A percentile compares a stretch with the other conserved stretches of the same genome.
Evolutionary conservation across 2,888 invertebrate genomes (phyloP).

Genomic region (Pardosa pseudoannulata): DNA sequence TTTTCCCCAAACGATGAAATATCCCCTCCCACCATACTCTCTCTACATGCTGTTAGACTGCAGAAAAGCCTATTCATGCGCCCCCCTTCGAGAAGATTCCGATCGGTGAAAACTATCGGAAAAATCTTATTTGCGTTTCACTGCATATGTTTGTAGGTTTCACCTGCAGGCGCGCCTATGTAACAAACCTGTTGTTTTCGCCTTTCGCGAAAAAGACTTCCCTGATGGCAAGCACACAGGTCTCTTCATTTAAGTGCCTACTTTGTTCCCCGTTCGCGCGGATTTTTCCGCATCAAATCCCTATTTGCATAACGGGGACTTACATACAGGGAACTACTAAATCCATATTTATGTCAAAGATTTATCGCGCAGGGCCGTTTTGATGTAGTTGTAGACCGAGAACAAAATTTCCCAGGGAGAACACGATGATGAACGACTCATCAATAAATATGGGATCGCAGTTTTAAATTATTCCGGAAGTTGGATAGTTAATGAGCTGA

Average conservation of each 20-base stretch:
- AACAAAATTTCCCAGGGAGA: too few species aligned
- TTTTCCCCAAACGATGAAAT: not conserved
- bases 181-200: not conserved
- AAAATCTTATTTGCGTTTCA: not conserved
- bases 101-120: not conserved
- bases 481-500: too few species aligned
- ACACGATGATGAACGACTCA: too few species aligned
- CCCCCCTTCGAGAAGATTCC: not conserved
- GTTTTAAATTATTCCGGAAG: too few species aligned
- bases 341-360: too few species aligned
- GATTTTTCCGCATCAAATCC: not conserved
- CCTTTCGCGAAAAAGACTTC: not conserved
- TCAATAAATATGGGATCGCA: too few species aligned
- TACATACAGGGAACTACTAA: not conserved
- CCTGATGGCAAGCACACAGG: not conserved
- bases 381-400: too few species aligned
- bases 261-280: not conserved
- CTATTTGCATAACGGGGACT: not conserved
- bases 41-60: not conserved
- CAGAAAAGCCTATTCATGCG: not conserved
- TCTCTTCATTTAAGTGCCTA: too few species aligned
- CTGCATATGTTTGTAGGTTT: not conserved
- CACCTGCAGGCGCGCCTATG: not conserved
- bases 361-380: too few species aligned
- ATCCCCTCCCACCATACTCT: not conserved